Base-by-base conservation (phyloP, 30 jellyfish, hydroid and myxozoan genomes). In the Hydra vulgaris region DNA sequence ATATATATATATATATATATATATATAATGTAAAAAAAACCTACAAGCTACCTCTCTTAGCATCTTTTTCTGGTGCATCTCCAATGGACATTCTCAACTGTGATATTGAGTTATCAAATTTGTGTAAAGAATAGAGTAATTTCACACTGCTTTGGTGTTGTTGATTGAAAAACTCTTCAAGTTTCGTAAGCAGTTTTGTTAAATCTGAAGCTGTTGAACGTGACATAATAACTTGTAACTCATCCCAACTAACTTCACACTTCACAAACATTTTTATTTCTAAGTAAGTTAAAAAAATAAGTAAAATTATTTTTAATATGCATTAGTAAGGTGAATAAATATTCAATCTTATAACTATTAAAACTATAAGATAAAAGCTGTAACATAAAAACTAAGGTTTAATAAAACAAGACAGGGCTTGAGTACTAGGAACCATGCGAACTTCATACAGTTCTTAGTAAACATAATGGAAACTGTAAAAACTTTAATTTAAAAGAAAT, bases 141-240 rank as follows among this genome's bases (percentile, higher is more conserved):
- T 40, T 40, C 12, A 40, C 87, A 0, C 98, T 88, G 26, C 98
- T 92, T 55, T 95, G 84, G 17, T 85, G 98, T 55, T 92, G 98
- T 81, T 92, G 98, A 66, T 77, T 71, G 77, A 92, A 86, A 72
- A 92, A 92, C 26, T 92, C 98, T 54, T 87, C 89, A 55, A 92
- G 89, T 74, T 87, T 92, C 0, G 88, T 86, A 15, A 77, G 77
- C 98, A 92, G 84, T 74, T 87, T 92, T 69, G 79, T 67, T 7
- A 84, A 77, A 68, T 92, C 98, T 15, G 98, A 95, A 19, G 98
- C 85, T 17, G 96, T 92, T 23, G 98, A 92, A 55, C 96, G 76
- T 22, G 96, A 92, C 92, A 92, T 87, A 53, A 92, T 88, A 20
- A 92, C 71, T 70, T 92, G 95, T 19, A 92, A 82, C 68, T 87